Conservation (phyloP, 2,888 invertebrate genomes). For the Morinoia aosen region DNA sequence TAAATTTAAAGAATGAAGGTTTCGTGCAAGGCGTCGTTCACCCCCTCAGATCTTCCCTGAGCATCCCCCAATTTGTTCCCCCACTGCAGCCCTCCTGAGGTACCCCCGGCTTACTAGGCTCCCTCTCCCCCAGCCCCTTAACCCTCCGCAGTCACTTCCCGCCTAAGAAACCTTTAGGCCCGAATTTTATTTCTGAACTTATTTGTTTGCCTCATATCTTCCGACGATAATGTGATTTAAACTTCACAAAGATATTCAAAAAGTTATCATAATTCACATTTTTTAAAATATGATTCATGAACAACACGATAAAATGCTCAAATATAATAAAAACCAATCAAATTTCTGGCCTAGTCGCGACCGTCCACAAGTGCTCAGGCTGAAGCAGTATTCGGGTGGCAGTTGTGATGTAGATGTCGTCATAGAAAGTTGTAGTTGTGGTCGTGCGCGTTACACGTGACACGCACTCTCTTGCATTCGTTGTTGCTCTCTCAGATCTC, state of each 20-base stretch:
- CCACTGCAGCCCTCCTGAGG: neutral
- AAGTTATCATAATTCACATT: neutral
- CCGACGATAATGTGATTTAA: neutral
- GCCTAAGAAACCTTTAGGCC: neutral
- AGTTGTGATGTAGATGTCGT: slow-evolving; percentile 19
- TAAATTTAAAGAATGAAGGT: neutral
- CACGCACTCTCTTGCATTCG: neutral
- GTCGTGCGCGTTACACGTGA: neutral
- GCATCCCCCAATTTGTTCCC: slow-evolving; percentile 44
- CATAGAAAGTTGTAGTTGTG: neutral
- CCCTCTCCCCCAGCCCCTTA: neutral
- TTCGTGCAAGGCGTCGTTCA: slow-evolving; percentile 32
- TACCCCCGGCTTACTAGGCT: slow-evolving; percentile 15
- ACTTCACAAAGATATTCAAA: neutral
- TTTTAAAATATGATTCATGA: neutral
- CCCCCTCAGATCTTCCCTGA: slow-evolving; percentile 55
- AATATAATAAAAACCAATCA: neutral
- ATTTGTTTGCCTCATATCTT: neutral
- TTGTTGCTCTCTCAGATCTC: neutral
- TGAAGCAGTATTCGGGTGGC: slow-evolving; percentile 27
- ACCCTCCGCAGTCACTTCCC: slow-evolving; percentile 45
- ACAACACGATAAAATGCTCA: neutral
- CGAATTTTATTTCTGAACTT: neutral
- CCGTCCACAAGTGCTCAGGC: slow-evolving; percentile 40
- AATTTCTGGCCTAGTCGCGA: neutral